Base-by-base conservation (phyloP, 2,113 vertebrate species). In the Enhydra lutris region DNA sequence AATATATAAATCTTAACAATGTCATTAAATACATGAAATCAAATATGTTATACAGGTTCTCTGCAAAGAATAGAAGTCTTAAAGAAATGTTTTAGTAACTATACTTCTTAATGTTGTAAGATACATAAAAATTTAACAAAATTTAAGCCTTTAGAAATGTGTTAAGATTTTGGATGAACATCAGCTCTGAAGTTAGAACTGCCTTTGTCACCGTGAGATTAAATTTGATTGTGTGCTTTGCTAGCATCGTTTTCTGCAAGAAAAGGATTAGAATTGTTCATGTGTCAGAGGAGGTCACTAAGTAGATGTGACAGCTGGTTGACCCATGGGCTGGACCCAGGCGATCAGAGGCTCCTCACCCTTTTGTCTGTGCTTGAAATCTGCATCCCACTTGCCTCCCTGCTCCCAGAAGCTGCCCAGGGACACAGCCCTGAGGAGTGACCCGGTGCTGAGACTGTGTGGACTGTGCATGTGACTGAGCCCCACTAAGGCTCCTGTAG, bases 361-460 rank as follows among this genome's bases (percentile, higher is more conserved):
- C 23, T 14, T 42, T 76, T 7, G 7, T 45, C 15, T 18, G 42
- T 31, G 14, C 42, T 47, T 47, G 15, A 42, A 45, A 78, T 17
- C 2, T 31, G 14, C 42, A 47, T 8, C 14, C 26, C 0, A 0
- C 4, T 47, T 7, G 14, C 4, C 42, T 47, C 7, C 39, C 73
- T 76, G 24, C 14, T 47, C 73, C 73, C 73, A 76, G 73, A 26
- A 17, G 42, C 26, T 31, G 24, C 24, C 73, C 14, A 7, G 31
- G 42, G 73, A 47, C 14, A 47, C 26, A 15, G 26, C 26, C 24
- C 7, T 15, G 0, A 31, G 42, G 13, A 29, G 73, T 15, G 14
- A 45, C 39, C 3, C 3, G 24, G 39, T 29, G 73, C 14, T 45
- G 24, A 45, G 39, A 45, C 14, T 26, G 4, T 47, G 6, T 47